Evolutionary conservation across 2,797 vertebrate genomes (phyloP).

Genomic region (Vireo griseus): DNA sequence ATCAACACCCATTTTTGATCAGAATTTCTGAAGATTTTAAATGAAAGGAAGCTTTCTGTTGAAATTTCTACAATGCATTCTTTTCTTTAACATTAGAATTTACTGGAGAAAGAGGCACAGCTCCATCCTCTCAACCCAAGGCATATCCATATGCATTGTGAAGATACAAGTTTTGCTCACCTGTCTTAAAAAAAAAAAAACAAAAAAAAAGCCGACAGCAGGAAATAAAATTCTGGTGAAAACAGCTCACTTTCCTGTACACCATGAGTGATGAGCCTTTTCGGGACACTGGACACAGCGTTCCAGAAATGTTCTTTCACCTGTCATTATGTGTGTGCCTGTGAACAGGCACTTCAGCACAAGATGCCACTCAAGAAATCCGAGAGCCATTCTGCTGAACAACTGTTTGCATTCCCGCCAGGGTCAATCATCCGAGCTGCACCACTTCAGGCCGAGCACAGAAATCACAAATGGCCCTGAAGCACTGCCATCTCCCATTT

Average conservation of each 20-base stretch:
- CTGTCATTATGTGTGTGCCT: not conserved
- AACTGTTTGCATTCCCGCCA: not conserved
- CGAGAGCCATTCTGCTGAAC: not conserved
- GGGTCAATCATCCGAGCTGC: not conserved
- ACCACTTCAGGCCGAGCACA: not conserved
- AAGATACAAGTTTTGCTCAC: not conserved
- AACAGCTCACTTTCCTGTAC: not conserved
- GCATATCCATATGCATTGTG: accelerated
- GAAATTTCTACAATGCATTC: not conserved
- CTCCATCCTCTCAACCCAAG: not conserved
- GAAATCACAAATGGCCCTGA: not conserved
- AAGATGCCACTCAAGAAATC: not conserved
- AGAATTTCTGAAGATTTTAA: not conserved
- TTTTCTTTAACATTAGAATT: not conserved
- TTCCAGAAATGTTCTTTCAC: not conserved
- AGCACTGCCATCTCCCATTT: not conserved
- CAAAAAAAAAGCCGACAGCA: not conserved
- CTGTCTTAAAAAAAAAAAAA: not conserved
- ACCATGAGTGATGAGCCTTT: not conserved
- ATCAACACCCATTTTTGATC: accelerated
- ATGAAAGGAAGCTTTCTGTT: not conserved
- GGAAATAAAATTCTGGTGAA: not conserved
- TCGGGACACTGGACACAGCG: not conserved
- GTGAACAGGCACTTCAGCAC: not conserved
- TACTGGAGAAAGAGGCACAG: not conserved